A percentile compares a stretch with the other conserved stretches of the same genome.
Conservation (phyloP, 2,113 vertebrate genomes). For the Xyrauchen texanus region DNA sequence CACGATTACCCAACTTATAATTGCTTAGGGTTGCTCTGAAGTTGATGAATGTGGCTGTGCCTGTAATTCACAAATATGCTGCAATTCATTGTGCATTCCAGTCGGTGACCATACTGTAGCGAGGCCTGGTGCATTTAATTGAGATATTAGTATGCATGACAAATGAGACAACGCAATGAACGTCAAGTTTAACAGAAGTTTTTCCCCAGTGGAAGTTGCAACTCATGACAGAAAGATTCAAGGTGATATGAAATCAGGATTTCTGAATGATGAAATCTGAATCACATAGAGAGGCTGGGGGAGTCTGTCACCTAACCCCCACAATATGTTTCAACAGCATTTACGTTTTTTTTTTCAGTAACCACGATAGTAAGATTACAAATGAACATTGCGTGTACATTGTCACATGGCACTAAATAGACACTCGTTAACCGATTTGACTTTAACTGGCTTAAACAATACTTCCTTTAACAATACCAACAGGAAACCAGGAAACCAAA, state of each 20-base stretch:
- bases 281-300: no score
- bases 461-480: no score
- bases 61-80: slow-evolving; percentile 69
- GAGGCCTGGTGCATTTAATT: slow-evolving; percentile 36
- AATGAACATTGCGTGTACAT: no score
- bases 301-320: no score
- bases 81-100: slow-evolving; percentile 67
- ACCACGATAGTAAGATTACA: no score
- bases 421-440: no score
- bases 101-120: slow-evolving; percentile 28
- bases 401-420: no score
- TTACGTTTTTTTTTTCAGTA: no score
- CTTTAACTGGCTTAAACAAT: no score
- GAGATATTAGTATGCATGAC: slow-evolving; percentile 44
- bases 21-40: slow-evolving; percentile 66
- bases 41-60: slow-evolving; percentile 74
- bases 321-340: no score
- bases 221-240: not conserved
- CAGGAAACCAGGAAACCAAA: no score
- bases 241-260: not conserved
- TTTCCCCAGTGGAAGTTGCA: not conserved
- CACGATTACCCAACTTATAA: slow-evolving; percentile 72
- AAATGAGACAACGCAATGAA: slow-evolving; percentile 14
- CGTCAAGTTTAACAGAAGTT: not conserved
- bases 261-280: no score